Percentiles rank a stretch among this genome's conserved stretches.
phyloP scores from a whole-genome alignment of 1,140 invertebrate species.

The Drosophila pachea region DNA sequence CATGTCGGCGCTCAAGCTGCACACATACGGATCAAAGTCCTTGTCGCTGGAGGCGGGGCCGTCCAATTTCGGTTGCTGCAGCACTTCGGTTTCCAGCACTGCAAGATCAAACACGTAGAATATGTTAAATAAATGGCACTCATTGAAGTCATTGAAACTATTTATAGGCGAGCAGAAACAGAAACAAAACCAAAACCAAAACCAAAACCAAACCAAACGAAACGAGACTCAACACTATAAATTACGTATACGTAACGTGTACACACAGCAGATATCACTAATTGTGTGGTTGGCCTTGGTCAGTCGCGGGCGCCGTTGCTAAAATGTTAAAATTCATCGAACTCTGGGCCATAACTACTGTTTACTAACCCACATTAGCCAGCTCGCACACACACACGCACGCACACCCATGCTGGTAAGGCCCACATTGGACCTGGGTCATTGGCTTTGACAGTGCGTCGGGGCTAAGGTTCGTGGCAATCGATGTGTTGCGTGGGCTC shows the following conservation, averaged over 20 bases:
- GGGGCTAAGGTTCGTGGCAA: neutral
- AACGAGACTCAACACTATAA: slow-evolving; percentile 14
- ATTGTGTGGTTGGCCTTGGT: slow-evolving; percentile 68
- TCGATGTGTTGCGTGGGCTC: slow-evolving; percentile 8
- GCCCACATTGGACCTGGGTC: slow-evolving; percentile 27
- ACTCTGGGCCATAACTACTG: slow-evolving; percentile 53
- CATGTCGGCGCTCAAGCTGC: slow-evolving; percentile 58
- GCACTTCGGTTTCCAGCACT: slow-evolving; percentile 78
- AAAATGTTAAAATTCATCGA: slow-evolving; percentile 67
- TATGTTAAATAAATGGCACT: neutral
- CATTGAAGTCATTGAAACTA: too few species aligned
- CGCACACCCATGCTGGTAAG: neutral
- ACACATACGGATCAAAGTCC: slow-evolving; percentile 72
- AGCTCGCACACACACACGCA: slow-evolving; percentile 32
- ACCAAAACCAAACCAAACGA: too few species aligned
- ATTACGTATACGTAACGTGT: slow-evolving; percentile 25
- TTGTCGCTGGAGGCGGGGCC: slow-evolving; percentile 48
- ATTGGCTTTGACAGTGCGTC: slow-evolving; percentile 23
- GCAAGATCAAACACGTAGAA: slow-evolving; percentile 14
- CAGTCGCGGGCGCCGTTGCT: slow-evolving; percentile 22
- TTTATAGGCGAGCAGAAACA: too few species aligned
- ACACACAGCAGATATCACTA: slow-evolving; percentile 33
- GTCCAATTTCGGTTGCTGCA: slow-evolving; percentile 60
- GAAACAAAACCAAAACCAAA: too few species aligned
- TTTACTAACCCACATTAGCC: slow-evolving; percentile 53